Evolutionary conservation across 2,888 invertebrate genomes (phyloP).

Genomic region (Habroteleia sp.): DNA sequence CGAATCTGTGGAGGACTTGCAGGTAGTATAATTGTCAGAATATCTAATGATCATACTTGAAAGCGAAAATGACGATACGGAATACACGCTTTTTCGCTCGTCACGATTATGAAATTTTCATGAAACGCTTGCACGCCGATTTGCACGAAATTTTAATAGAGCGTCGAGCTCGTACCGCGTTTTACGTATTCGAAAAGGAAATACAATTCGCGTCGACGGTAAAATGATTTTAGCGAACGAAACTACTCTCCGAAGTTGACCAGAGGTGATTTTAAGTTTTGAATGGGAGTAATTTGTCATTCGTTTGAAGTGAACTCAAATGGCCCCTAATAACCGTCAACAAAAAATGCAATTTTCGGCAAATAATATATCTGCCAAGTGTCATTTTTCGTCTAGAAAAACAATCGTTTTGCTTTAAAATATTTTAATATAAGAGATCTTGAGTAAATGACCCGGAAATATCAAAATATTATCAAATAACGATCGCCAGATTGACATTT

Average conservation of each 20-base stretch:
- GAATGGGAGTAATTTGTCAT: constrained; percentile 61
- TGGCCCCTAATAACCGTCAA: constrained; percentile 40
- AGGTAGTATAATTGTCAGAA: constrained; percentile 24
- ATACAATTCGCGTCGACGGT: constrained; percentile 31
- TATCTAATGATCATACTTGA: constrained; percentile 13
- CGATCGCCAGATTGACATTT: too few relatives aligned
- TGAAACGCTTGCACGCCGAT: constrained; percentile 30
- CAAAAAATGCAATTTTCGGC: constrained; percentile 38
- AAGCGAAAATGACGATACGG: constrained; percentile 38
- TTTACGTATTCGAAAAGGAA: constrained; percentile 52
- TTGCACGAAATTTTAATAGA: constrained; percentile 48
- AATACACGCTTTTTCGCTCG: constrained; percentile 16
- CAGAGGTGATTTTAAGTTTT: constrained; percentile 62
- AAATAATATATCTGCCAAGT: constrained; percentile 22
- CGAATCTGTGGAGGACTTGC: constrained; percentile 3
- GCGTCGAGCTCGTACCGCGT: not conserved
- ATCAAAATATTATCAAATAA: too few relatives aligned
- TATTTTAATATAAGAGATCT: too few relatives aligned
- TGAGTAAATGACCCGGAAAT: too few relatives aligned
- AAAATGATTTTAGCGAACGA: constrained; percentile 50
- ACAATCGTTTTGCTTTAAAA: too few relatives aligned
- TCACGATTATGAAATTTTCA: constrained; percentile 50
- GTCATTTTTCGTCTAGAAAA: too few relatives aligned
- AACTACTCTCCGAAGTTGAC: constrained; percentile 54
- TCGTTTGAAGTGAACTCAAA: constrained; percentile 41